phyloP scores from a whole-genome alignment of 2,797 vertebrate species.

The Hypotaenidia philippensis region DNA sequence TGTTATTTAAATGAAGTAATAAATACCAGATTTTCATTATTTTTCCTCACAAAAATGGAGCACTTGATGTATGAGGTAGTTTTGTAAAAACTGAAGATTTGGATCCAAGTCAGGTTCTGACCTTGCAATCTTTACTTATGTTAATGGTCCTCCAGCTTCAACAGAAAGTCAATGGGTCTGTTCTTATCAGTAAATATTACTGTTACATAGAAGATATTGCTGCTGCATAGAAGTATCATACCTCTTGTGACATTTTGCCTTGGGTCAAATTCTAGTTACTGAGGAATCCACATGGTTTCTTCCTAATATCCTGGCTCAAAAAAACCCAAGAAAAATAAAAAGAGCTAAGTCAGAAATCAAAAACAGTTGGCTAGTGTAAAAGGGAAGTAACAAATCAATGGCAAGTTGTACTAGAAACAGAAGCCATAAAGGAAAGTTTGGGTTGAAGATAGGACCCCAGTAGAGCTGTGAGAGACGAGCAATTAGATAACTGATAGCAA shows the following conservation, averaged over 20 bases:
- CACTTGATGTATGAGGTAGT: not conserved
- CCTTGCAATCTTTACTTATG: not conserved
- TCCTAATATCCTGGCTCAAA: not conserved
- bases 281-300: not conserved
- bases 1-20: not conserved
- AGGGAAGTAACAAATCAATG: conserved; percentile 1
- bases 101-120: not conserved
- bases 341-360: not conserved
- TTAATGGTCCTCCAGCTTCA: not conserved
- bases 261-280: not conserved
- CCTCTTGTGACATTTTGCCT: not conserved
- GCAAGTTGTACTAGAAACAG: not conserved
- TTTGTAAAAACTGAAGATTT: not conserved
- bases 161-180: not conserved
- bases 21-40: not conserved
- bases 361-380: not conserved
- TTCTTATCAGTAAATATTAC: not conserved
- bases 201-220: not conserved
- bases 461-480: not conserved
- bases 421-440: not conserved
- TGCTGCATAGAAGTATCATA: not conserved
- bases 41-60: not conserved
- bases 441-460: not conserved
- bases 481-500: not conserved
- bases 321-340: not conserved